A percentile compares a stretch with the other conserved stretches of the same genome.
Conservation (phyloP, 2,888 invertebrate species). For the Timandra comae region DNA sequence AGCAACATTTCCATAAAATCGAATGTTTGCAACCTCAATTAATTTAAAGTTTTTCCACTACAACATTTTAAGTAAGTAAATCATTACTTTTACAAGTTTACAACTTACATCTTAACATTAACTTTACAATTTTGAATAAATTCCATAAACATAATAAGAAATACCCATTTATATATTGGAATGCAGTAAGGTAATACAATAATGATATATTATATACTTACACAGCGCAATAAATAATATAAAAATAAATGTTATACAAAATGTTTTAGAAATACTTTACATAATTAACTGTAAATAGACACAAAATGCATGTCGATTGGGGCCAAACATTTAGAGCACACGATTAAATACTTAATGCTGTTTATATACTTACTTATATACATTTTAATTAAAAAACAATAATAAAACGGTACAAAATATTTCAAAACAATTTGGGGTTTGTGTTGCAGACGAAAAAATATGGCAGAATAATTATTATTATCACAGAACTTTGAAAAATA, state of each 20-base stretch:
- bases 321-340: too few species aligned
- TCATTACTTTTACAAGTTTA: constrained; percentile 1
- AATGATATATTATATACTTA: not conserved
- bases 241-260: too few species aligned
- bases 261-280: not conserved
- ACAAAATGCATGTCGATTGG: not conserved
- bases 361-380: not conserved
- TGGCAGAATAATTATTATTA: constrained; percentile 44
- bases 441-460: constrained; percentile 13
- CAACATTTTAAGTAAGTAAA: constrained; percentile 13
- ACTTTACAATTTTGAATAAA: not conserved
- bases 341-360: too few species aligned
- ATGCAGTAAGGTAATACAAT: too few species aligned
- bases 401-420: not conserved
- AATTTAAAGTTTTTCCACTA: constrained; percentile 7
- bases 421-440: not conserved
- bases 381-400: not conserved
- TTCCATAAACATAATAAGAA: not conserved
- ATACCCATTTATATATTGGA: too few species aligned
- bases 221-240: too few species aligned
- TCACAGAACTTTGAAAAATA: constrained; percentile 44
- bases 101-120: too few species aligned
- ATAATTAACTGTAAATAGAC: not conserved
- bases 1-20: constrained; percentile 56
- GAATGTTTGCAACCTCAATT: constrained; percentile 26